Evolutionary conservation across 2,888 invertebrate species (phyloP).

Genomic region (Tetheella fluctuosa): DNA sequence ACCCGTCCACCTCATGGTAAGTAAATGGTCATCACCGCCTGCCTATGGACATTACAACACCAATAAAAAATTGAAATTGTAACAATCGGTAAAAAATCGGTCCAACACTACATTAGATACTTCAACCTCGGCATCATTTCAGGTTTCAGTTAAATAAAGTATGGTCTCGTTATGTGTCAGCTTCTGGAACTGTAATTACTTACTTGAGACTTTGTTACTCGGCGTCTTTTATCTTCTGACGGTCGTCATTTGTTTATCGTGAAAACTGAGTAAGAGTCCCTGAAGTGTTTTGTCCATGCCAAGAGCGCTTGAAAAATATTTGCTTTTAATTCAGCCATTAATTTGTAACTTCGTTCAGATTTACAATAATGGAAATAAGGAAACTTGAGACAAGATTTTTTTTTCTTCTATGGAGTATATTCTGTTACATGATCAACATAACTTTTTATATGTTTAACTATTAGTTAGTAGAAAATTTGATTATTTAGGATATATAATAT

Average conservation of each 20-base stretch:
- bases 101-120: no score
- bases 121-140: background rate
- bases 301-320: background rate
- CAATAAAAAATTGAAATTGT: no score
- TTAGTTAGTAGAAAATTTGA: no score
- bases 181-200: background rate
- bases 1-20: no score
- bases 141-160: background rate
- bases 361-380: background rate
- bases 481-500: no score
- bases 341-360: background rate
- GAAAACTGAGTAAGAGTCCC: background rate
- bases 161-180: background rate
- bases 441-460: no score
- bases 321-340: background rate
- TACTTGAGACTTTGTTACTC: constrained; percentile 6
- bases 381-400: no score
- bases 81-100: no score
- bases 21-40: no score
- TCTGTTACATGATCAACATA: no score
- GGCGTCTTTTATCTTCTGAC: background rate
- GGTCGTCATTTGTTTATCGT: background rate
- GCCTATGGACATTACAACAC: no score
- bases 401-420: no score
- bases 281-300: background rate